These are phyloP conservation scores for Bubo blakistoni DNA, from an alignment of 2,113 vertebrate genomes.

Conservation along the genomic window DNA sequence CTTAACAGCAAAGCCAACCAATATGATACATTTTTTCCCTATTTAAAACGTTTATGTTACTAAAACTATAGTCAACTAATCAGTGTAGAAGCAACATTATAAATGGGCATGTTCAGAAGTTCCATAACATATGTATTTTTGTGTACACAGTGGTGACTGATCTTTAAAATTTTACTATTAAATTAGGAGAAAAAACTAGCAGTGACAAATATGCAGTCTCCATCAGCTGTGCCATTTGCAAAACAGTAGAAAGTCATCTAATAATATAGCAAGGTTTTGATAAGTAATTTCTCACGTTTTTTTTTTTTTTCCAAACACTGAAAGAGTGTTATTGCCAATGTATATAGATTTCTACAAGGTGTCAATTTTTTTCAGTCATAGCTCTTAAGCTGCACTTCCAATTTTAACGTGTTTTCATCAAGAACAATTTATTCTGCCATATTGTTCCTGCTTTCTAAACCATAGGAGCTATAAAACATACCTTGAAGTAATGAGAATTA, in stretches of 20 bases:
- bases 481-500: neutral
- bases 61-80: neutral
- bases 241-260: neutral
- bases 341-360: neutral
- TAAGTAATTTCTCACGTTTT: neutral
- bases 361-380: neutral
- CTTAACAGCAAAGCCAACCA: constrained; percentile 31
- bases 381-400: neutral
- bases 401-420: neutral
- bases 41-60: neutral
- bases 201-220: neutral
- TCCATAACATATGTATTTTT: neutral
- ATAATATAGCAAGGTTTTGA: neutral
- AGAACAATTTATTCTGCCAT: neutral
- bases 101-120: constrained; percentile 2
- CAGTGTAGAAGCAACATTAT: constrained; percentile 5
- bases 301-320: neutral
- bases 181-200: neutral
- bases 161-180: neutral
- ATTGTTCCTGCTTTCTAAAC: neutral
- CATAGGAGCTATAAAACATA: neutral
- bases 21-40: neutral
- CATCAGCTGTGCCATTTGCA: neutral
- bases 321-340: neutral
- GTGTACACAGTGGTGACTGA: neutral